Evolutionary conservation across 2,797 vertebrate species (phyloP), one percentile per base, ranked within the genome.

Genomic region (Alectoris magna): DNA sequence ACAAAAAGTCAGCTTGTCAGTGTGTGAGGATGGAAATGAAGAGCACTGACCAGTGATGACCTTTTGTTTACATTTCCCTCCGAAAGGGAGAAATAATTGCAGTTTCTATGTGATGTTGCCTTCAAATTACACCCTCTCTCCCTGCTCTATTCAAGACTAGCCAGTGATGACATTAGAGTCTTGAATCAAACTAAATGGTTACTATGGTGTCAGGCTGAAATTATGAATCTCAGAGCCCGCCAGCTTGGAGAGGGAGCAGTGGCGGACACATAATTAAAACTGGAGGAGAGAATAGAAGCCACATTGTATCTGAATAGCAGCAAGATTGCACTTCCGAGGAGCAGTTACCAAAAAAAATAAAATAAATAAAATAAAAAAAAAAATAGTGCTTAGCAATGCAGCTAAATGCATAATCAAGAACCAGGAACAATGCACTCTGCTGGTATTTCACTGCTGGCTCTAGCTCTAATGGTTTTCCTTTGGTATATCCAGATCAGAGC

Each of bases 131-230:
- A 95, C 91, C 81, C 93, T 87, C 77, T 94, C 93, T 94, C 91
- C 85, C 84, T 53, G 76, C 91, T 96, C 96, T 96, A 96, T 97
- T 97, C 97, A 97, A 96, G 96, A 88, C 71, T 87, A 95, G 96
- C 97, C 95, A 96, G 97, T 93, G 96, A 97, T 96, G 97, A 97
- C 97, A 97, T 97, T 95, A 96, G 97, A 96, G 96, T 97, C 97
- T 97, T 97, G 97, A 97, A 97, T 97, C 96, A 95, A 96, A 96
- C 97, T 96, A 96, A 97, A 96, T 97, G 97, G 98, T 98, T 97
- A 97, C 98, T 98, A 98, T 97, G 97, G 98, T 97, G 97, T 98
- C 97, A 95, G 96, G 88, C 97, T 97, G 97, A 98, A 98, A 98
- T 98, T 97, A 96, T 93, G 97, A 98, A 97, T 97, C 97, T 97